Base-by-base conservation (phyloP, 2,113 vertebrate genomes). In the Dendrocopos noguchii region DNA sequence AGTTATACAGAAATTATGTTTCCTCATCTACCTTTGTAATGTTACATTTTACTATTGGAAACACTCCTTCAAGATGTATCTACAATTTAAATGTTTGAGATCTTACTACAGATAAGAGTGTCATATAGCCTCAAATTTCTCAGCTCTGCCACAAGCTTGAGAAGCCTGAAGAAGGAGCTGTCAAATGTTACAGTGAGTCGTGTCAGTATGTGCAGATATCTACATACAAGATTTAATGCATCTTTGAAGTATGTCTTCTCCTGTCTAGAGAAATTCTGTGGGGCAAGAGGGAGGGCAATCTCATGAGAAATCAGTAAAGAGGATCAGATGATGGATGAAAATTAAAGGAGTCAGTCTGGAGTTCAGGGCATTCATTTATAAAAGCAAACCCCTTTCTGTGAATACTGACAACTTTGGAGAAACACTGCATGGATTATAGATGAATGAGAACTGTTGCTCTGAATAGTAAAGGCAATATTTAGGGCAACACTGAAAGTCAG, bases 11-110 rank as follows among this genome's bases (percentile, higher is more conserved):
- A 91, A 77, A 77, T 66, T 15, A 15, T 1, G 0, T 79, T 95
- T 84, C 31, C 39, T 91, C 47, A 27, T 70, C 71, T 80, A 63
- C 53, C 67, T 86, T 36, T 10, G 3, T n/a, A 81, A 42, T 3
- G 0, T 77, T 68, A 80, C 4, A 2, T 50, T 55, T 85, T 63
- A 64, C 42, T 65, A 88, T 65, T 60, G 44, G 68, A 95, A 86
- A 27, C 22, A 52, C 31, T 46, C 4, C 1, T 15, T 61, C 47
- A 84, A n/a, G 27, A 61, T 60, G 14, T 39, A 68, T 28, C 34
- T 75, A 59, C 39, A 88, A 50, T 78, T 91, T 74, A 90, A 90
- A 84, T 76, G 90, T 61, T 86, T 84, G 29, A 71, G 77, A 71
- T 10, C 28, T 72, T 80, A 52, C 56, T 88, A 53, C 0, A 1